Evolutionary conservation across 2,888 invertebrate species (phyloP), one percentile per base, ranked within the genome.

Genomic region (Athalia circularis): DNA sequence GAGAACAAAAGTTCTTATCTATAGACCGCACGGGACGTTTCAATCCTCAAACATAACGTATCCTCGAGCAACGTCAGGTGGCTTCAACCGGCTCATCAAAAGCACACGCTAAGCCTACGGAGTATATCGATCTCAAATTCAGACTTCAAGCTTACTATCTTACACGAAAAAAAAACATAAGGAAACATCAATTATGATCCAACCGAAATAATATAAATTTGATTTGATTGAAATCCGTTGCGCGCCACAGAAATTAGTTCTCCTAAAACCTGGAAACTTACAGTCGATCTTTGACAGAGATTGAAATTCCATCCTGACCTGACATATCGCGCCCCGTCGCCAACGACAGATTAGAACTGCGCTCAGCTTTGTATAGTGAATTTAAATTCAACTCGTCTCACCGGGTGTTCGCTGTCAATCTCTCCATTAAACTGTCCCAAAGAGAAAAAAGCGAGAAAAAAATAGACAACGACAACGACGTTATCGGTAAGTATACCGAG

Each of bases 221-320:
- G 47, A n/a, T 57, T 52, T n/a, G 52, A 50, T 52, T 5, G 3
- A 29, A 50, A 54, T 15, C 43, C 52, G n/a, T 54, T 52, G 43
- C 52, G 68, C 50, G 43, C 68, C 4, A 54, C 52, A 68, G 52
- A 68, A 68, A 68, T 68, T 68, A 54, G 9, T 54, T 52, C 43
- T 43, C 52, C 29, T 54, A 11, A 68, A 54, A 68, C 29, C 52
- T 52, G 15, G 47, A 45, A 13, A 47, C 59, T 57, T 59, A 57
- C 13, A 59, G 72, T 72, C 72, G 72, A 59, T 72, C 13, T 72
- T 47, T 47, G 72, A 72, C 57, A 47, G 59, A 72, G 72, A 72
- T 72, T 72, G 59, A 72, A 72, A 59, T 59, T 43, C 47, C 47
- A 43, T 52, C n/a, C 68, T 50, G 15, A 68, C 29, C 29, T 29